Conservation (phyloP, 2,888 invertebrate species). For the Platerodrilus igneus region DNA sequence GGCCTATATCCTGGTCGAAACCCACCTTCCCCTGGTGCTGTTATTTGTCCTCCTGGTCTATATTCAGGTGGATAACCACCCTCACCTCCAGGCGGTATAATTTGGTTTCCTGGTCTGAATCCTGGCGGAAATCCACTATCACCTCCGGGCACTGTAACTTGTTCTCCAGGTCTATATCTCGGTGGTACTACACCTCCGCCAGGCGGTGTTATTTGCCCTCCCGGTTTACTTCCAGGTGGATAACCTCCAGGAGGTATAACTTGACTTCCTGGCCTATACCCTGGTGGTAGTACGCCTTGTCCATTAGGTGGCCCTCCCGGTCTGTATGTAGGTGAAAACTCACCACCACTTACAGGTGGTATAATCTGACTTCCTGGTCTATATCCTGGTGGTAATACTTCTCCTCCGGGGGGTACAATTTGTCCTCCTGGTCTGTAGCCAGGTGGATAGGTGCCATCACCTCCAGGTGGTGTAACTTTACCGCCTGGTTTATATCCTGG, state of each 20-base stretch:
- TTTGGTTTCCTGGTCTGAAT: conserved; percentile 32
- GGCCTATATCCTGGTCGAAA: conserved; percentile 15
- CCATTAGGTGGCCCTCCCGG: conserved; percentile 9
- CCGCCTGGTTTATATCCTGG: conserved; percentile 1
- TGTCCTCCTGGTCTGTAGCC: neutral
- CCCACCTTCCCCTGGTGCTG: neutral
- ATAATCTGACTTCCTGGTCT: conserved; percentile 7
- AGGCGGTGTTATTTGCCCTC: conserved; percentile 4
- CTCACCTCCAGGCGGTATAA: conserved; percentile 22
- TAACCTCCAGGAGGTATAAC: too few species aligned
- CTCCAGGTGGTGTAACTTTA: neutral
- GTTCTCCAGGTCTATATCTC: neutral
- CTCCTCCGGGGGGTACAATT: neutral
- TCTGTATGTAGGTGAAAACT: conserved; percentile 8
- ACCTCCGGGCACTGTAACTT: too few species aligned
- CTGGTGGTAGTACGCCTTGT: neutral
- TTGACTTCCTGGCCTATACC: neutral
- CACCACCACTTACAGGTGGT: too few species aligned
- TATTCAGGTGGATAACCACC: conserved; percentile 4
- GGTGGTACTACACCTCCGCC: neutral
- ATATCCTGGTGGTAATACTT: neutral
- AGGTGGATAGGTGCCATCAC: too few species aligned
- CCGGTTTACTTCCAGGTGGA: neutral
- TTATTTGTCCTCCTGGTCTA: conserved; percentile 11
- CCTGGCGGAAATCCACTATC: conserved; percentile 23